Base-by-base conservation (phyloP, 37 sponge, comb jelly and placozoan species). In the Chondrilla cf. caribensis region DNA sequence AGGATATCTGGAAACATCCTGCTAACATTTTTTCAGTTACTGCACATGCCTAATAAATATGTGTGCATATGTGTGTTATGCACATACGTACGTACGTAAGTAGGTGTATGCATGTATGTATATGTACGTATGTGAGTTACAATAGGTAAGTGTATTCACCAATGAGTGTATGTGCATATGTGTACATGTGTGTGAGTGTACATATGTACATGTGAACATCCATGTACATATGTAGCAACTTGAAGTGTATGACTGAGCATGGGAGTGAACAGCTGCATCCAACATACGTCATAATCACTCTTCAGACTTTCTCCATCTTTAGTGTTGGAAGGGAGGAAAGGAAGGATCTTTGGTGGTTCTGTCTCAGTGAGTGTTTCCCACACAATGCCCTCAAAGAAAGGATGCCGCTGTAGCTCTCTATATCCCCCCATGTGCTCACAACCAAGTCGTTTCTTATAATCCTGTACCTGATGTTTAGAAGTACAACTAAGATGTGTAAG, bases 351-450 rank as follows among this genome's bases (percentile, higher is more conserved):
- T 5, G 97, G 97, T 25, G 97, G 97, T 15, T 67, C 65, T 47
- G 84, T 72, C 54, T 92, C 81, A 6, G 76, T 87, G 0, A 97
- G 47, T 0, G 41, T 84, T 17, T 94, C 95, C 97, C 97, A 97
- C 4, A 87, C 83, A 71, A 97, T 76, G 57, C 70, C 94, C 87
- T 41, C 32, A 77, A 84, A 97, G 90, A 97, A 97, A 21, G 75
- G 54, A 58, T 97, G 97, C 0, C 25, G 59, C 47, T 94, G 91
- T 15, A 97, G 86, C 41, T 70, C 76, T 4, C 38, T 35, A 60
- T 94, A 97, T 35, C 97, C 97, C 14, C 97, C 97, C 86, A 86
- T 87, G 57, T 84, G 70, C 28, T 89, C 92, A 80, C 88, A 91
- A 11, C 97, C 97, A 15, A 97, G 60, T 21, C 97, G 76, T 66